Conservation (phyloP, 2,888 invertebrate genomes). For the Tinea semifulvella region DNA sequence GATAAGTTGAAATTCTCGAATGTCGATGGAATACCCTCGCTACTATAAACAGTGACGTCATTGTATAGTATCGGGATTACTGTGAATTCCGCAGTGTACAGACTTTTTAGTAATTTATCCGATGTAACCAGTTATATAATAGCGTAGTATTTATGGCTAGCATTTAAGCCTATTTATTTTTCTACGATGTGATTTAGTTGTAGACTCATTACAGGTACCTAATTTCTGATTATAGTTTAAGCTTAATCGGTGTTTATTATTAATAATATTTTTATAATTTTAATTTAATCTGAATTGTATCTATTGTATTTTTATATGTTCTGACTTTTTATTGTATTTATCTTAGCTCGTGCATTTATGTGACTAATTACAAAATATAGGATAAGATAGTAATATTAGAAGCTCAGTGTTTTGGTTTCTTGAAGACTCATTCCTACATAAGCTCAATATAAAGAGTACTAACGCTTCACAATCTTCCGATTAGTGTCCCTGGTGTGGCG, state of each 20-base stretch:
- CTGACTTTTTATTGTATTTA: slow-evolving; percentile 41
- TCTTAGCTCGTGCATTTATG: slow-evolving; percentile 46
- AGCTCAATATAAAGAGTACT: no score
- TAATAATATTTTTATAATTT: slow-evolving; percentile 6
- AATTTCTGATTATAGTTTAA: slow-evolving; percentile 14
- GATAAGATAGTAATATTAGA: no score
- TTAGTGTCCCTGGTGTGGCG: no score
- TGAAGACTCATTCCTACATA: no score
- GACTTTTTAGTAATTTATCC: slow-evolving; percentile 1
- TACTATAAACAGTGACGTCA: no score
- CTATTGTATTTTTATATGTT: slow-evolving; percentile 34
- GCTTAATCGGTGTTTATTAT: slow-evolving; percentile 8
- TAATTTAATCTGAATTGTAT: slow-evolving; percentile 2
- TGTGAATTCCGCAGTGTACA: background rate
- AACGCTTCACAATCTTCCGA: no score
- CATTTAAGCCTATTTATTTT: slow-evolving; percentile 24
- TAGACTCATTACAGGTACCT: slow-evolving; percentile 28
- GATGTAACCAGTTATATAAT: background rate
- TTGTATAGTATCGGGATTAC: slow-evolving; percentile 3
- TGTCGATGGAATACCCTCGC: no score
- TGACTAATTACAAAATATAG: slow-evolving; percentile 24
- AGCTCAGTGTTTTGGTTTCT: slow-evolving; percentile 6
- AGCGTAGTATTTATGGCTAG: slow-evolving; percentile 11
- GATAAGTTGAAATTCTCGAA: no score
- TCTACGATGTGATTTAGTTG: slow-evolving; percentile 32